Base-by-base conservation (phyloP, 2,888 invertebrate genomes). In the Chrysolina americana region DNA sequence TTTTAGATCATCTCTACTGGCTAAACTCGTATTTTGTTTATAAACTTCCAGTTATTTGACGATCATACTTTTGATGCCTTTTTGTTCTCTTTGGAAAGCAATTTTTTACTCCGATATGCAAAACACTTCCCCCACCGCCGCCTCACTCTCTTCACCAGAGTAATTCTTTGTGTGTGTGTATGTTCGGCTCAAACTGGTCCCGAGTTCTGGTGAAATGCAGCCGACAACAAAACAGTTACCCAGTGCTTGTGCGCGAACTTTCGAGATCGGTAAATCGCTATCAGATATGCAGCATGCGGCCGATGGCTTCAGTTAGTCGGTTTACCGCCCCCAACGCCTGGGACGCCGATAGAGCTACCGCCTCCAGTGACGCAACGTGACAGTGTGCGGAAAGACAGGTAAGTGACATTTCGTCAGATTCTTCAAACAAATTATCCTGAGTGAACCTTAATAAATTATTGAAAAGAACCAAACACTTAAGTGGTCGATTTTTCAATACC, bases 161-260 rank as follows among this genome's bases (percentile, higher is more conserved):
- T 48, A 65, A 65, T 72, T 69, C 72, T 75, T 75, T 75, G 75
- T 75, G 72, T 64, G 63, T 17, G 47, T 36, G 1, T 11, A 2
- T 5, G 4, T 28, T 59, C 36, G 28, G 28, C 23, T 59, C 59
- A 28, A 59, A 36, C 17, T 28, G 36, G 64, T 70, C 72, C 71
- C 53, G 68, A 78, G 76, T 78, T 77, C 77, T 75, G 77, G 76
- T 74, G 78, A 78, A 75, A 75, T 71, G 73, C 73, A 68, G 50
- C 56, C 73, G 68, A 66, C 73, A 68, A 75, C 72, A 75, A 79
- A 80, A 82, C 85, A 85, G 86, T 85, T 84, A 84, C 82, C 83
- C 84, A 86, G 83, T 87, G 87, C 86, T 86, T 85, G 81, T 87
- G 87, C 87, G 87, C 87, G 86, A 84, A 83, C 83, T 80, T 80